Conservation (phyloP, 2,113 vertebrate genomes). For the Lophotis ruficrista region DNA sequence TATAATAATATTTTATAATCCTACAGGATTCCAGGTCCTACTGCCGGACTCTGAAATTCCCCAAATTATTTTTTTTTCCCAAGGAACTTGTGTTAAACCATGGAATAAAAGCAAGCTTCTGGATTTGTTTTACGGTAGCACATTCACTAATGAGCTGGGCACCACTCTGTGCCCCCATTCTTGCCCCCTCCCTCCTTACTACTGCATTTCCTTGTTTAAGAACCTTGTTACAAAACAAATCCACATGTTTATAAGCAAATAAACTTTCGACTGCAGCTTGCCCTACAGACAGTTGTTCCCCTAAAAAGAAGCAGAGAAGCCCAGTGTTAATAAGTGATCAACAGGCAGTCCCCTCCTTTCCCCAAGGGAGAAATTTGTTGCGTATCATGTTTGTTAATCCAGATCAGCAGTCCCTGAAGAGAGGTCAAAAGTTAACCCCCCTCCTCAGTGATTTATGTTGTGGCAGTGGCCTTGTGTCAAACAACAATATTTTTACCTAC, state of each 20-base stretch:
- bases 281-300: background rate
- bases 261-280: background rate
- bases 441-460: background rate
- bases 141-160: background rate
- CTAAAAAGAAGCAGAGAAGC: background rate
- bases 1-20: background rate
- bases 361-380: background rate
- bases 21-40: background rate
- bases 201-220: background rate
- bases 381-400: background rate
- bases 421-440: background rate
- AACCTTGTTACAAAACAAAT: background rate
- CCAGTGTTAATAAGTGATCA: background rate
- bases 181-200: background rate
- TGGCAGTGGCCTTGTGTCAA: background rate
- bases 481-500: background rate
- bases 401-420: background rate
- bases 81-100: background rate
- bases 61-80: accelerated
- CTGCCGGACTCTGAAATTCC: background rate
- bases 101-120: background rate
- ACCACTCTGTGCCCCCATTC: background rate
- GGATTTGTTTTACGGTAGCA: background rate
- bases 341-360: background rate
- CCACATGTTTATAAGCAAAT: background rate